Evolutionary conservation across 2,113 vertebrate species (phyloP), one percentile per base, ranked within the genome.

Genomic region (Struthio camelus): DNA sequence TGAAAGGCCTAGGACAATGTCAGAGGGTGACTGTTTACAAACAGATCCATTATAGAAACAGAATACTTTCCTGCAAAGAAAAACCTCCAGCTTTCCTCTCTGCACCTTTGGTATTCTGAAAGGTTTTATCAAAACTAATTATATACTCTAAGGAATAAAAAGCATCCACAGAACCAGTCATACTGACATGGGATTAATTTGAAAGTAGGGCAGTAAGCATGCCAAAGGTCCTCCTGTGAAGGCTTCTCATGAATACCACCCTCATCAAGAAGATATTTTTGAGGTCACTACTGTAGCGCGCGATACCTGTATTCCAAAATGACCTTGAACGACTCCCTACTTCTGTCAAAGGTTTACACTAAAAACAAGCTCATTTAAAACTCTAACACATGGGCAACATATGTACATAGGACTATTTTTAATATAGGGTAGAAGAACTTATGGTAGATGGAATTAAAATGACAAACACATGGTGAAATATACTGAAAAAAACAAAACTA

Each of bases 121-220:
- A 81, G 80, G 77, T 77, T 97, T 93, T 96, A 96, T 95, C 96
- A 91, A 85, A 97, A 95, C 94, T 96, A 97, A 97, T 97, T 97
- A 97, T 93, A 93, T 89, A 95, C 93, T 95, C 94, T 76, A 82
- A 92, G 93, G 96, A 97, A 94, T 95, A 97, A 94, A 97, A 97
- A 93, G 94, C 96, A 95, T 95, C 93, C 93, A 97, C 91, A 91
- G 93, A 94, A 89, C 89, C 91, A 97, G 96, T 93, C 82, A 92
- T 36, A 94, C 51, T 93, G 91, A 97, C 94, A 95, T 80, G 85
- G 89, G 93, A 97, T 97, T 96, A 96, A 97, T 94, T 89, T 97
- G 89, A 96, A 97, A 96, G 89, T 89, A 97, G 87, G 94, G 89
- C 89, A 97, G 90, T 81, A 95, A 96, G 93, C 71, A 94, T 79